Evolutionary conservation across 1,140 invertebrate genomes (phyloP).

Genomic region (Carcinoscorpius rotundicauda): DNA sequence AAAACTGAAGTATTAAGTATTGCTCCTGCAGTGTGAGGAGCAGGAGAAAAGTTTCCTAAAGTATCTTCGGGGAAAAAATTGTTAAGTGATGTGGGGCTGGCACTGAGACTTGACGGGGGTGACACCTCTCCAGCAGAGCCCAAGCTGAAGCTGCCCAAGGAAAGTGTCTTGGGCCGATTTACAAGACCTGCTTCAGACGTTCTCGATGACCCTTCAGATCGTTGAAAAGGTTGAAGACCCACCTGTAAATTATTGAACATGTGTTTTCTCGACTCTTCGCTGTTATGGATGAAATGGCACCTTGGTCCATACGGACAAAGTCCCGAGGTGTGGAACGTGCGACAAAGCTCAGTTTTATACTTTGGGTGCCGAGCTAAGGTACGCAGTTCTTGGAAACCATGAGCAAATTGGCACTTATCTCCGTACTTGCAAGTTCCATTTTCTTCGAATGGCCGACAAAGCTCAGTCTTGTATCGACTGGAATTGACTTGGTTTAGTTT

Average conservation of each 20-base stretch:
- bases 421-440: conserved; percentile 94
- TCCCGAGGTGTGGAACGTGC: conserved; percentile 91
- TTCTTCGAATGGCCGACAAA: conserved; percentile 92
- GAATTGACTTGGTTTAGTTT: conserved; percentile 34
- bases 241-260: conserved; percentile 4
- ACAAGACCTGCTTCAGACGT: too few relatives aligned
- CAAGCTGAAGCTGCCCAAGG: conserved; percentile 24
- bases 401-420: conserved; percentile 99
- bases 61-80: conserved; percentile 53
- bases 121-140: conserved; percentile 28
- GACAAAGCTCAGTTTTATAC: conserved; percentile 98
- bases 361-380: conserved; percentile 91
- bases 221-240: too few relatives aligned
- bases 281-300: conserved; percentile 98
- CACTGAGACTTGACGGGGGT: conserved; percentile 40
- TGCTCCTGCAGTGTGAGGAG: neutral
- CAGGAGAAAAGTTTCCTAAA: conserved; percentile 26
- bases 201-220: too few relatives aligned
- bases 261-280: conserved; percentile 53
- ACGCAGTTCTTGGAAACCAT: conserved; percentile 81
- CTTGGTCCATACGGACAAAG: conserved; percentile 96
- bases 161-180: conserved; percentile 26
- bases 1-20: conserved; percentile 4
- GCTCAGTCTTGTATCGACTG: conserved; percentile 94
- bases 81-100: conserved; percentile 51